Evolutionary conservation across 2,888 invertebrate species (phyloP), one percentile per base, ranked within the genome.

Genomic region (Tenthredo scrophulariae): DNA sequence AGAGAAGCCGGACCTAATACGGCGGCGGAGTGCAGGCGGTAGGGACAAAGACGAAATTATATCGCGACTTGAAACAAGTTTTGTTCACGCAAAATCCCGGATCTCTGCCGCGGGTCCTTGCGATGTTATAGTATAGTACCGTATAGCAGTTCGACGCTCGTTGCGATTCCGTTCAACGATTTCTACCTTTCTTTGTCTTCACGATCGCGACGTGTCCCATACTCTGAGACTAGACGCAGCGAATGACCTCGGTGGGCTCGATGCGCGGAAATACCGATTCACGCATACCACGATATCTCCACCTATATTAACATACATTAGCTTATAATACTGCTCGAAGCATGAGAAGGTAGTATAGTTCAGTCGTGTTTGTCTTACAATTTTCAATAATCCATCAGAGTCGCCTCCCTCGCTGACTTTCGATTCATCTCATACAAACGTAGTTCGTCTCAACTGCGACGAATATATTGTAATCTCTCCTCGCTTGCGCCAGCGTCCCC

Each of bases 51-150:
- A 33, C 77, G 54, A 54, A 29, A 54, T 46, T 54, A 26, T 26
- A 43, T 43, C 74, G 22, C 46, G 43, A 74, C 74, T 74, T 4
- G 10, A 46, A 43, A 74, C 74, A 40, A 74, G 74, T 74, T 74
- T 43, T 43, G 74, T 40, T 40, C 74, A 74, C 74, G 74, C 74
- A 2, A 74, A 74, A 74, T 74, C 74, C 74, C 74, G 74, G 74
- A 74, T 74, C 74, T 74, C 40, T 3, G 22, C 22, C 22, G 13
- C 4, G 26, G 22, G 40, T 22, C 40, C 13, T 26, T 43, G 74
- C 43, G n/a, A 22, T 74, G 15, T n/a, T n/a, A n/a, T 74, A 72
- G 37, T 70, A 2, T n/a, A 74, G 37, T 72, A 26, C 43, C 43
- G 74, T 74, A 74, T 43, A 26, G 40, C 26, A 18, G 72, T 10